Evolutionary conservation across 1,140 invertebrate species (phyloP).

Genomic region (Scylla paramamosain): DNA sequence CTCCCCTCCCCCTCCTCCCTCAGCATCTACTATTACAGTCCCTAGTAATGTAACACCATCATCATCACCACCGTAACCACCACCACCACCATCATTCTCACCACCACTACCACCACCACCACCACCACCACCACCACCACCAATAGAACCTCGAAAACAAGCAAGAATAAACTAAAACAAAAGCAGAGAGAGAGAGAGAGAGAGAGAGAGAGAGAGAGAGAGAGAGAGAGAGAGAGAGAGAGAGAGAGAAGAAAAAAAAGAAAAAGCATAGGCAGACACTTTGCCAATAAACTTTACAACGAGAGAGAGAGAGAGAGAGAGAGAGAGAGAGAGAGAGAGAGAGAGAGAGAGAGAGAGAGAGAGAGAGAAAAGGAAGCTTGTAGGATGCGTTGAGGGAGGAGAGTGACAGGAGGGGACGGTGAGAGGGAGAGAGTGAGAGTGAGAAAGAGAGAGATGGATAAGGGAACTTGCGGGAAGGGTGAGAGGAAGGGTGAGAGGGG

Average conservation of each 20-base stretch:
- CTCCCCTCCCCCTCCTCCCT: too few relatives aligned
- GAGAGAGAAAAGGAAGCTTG: too few relatives aligned
- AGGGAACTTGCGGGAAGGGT: neutral
- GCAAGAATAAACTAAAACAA: neutral
- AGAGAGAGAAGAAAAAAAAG: neutral
- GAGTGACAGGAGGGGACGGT: too few relatives aligned
- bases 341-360: too few relatives aligned
- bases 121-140: neutral
- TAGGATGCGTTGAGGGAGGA: too few relatives aligned
- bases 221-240: neutral
- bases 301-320: too few relatives aligned
- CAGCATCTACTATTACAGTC: neutral
- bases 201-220: neutral
- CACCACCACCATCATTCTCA: neutral
- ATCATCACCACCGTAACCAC: neutral
- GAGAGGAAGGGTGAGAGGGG: neutral
- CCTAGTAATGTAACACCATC: neutral
- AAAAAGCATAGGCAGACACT: neutral
- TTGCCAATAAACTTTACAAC: neutral
- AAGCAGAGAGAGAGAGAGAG: neutral
- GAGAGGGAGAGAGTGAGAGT: neutral
- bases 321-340: too few relatives aligned
- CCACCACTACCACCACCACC: neutral
- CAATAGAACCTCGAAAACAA: neutral
- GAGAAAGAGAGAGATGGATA: too few relatives aligned